Percentiles rank a stretch among this genome's conserved stretches.
phyloP scores from a whole-genome alignment of 2,113 vertebrate species.

The Ptilorrhoa leucosticta region DNA sequence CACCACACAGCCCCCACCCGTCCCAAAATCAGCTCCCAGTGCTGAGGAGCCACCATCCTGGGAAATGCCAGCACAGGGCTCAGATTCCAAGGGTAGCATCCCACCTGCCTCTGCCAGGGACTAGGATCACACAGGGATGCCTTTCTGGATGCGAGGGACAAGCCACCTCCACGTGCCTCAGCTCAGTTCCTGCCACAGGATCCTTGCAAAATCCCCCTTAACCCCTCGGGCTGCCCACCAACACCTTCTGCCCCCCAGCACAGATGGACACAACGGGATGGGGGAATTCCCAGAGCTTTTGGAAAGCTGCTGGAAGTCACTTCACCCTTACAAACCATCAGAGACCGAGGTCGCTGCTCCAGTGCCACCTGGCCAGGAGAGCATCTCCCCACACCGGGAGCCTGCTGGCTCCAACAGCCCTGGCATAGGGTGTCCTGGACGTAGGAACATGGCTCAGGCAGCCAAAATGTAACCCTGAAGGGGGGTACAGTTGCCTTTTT shows the following conservation, averaged over 20 bases:
- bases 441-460: neutral
- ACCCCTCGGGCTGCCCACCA: rapidly evolving
- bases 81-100: neutral
- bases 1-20: rapidly evolving
- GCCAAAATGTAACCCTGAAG: neutral
- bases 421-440: rapidly evolving
- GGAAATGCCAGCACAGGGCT: neutral
- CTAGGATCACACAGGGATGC: rapidly evolving
- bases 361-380: neutral
- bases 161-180: rapidly evolving
- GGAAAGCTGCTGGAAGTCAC: neutral
- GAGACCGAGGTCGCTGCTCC: rapidly evolving
- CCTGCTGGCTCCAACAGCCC: neutral
- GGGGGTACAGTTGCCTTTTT: neutral
- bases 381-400: rapidly evolving
- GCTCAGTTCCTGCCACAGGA: neutral
- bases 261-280: rapidly evolving
- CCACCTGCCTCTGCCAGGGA: neutral
- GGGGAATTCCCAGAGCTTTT: neutral
- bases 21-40: rapidly evolving
- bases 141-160: rapidly evolving
- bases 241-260: neutral
- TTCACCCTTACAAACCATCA: neutral
- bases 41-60: rapidly evolving
- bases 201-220: neutral